phyloP scores from a whole-genome alignment of 2,113 vertebrate genomes.

The Glareola pratincola region DNA sequence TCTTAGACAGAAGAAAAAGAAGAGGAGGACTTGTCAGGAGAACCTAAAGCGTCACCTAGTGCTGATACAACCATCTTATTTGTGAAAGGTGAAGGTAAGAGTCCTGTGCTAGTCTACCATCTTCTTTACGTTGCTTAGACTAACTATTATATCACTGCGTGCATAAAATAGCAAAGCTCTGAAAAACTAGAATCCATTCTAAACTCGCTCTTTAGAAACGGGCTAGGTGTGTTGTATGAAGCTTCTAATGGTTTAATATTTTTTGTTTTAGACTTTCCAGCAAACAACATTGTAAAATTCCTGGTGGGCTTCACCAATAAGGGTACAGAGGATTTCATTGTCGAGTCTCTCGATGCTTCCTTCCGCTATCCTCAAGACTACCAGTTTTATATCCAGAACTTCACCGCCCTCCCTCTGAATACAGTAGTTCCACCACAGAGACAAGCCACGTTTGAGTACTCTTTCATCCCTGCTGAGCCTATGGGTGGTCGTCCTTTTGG shows the following conservation, averaged over 20 bases:
- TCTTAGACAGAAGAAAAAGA: constrained; percentile 92
- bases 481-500: constrained; percentile 97
- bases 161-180: background rate
- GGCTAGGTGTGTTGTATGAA: background rate
- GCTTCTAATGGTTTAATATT: background rate
- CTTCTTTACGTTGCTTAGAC: background rate
- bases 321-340: constrained; percentile 89
- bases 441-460: constrained; percentile 97
- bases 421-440: constrained; percentile 84
- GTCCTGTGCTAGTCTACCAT: background rate
- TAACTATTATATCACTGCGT: accelerated
- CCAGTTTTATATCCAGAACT: constrained; percentile 99
- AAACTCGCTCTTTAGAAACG: background rate
- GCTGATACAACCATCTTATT: constrained; percentile 97
- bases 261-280: constrained; percentile 87
- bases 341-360: constrained; percentile 94
- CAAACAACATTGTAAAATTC: constrained; percentile 97
- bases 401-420: constrained; percentile 93
- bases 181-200: background rate
- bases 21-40: constrained; percentile 87
- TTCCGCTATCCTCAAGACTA: constrained; percentile 98
- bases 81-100: constrained; percentile 94
- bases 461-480: constrained; percentile 96
- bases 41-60: constrained; percentile 93
- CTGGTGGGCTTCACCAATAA: constrained; percentile 97